Evolutionary conservation across 1,140 invertebrate species (phyloP).

Genomic region (Pseudomyrmex cubaensis): DNA sequence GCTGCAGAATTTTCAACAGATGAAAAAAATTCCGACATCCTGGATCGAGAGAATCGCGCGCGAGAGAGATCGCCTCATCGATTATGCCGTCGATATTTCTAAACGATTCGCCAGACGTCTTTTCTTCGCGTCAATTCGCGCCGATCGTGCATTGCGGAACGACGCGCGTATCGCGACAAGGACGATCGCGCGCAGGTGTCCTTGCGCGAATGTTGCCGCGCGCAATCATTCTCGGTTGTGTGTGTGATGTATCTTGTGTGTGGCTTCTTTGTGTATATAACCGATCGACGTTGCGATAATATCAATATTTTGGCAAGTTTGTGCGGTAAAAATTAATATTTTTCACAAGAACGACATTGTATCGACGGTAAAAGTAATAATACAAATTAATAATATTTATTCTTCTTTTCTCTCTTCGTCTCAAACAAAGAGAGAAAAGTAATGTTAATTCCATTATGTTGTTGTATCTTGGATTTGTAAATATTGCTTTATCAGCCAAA

Average conservation of each 20-base stretch:
- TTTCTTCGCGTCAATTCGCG: constrained; percentile 17
- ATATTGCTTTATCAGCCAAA: constrained; percentile 12
- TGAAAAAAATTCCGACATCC: constrained; percentile 60
- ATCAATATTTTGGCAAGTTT: neutral
- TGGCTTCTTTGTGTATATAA: too few species aligned
- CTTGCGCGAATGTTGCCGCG: neutral
- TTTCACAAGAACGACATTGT: neutral
- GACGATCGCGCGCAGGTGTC: neutral
- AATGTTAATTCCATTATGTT: neutral
- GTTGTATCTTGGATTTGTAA: constrained; percentile 21
- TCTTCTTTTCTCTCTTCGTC: too few species aligned
- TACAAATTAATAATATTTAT: neutral
- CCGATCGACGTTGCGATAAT: too few species aligned
- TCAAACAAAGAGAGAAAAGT: neutral
- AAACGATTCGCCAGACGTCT: neutral
- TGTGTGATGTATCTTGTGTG: too few species aligned
- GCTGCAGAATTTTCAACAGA: constrained; percentile 56
- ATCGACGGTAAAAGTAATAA: neutral
- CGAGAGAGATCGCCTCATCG: too few species aligned
- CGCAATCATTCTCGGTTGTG: too few species aligned
- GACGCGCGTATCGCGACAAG: neutral
- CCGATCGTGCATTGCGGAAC: constrained; percentile 1
- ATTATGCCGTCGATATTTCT: neutral
- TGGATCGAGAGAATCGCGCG: too few species aligned
- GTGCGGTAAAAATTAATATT: neutral